These are phyloP conservation scores for Rostratula benghalensis DNA, from an alignment of 2,113 vertebrate species.

Conservation along the genomic window DNA sequence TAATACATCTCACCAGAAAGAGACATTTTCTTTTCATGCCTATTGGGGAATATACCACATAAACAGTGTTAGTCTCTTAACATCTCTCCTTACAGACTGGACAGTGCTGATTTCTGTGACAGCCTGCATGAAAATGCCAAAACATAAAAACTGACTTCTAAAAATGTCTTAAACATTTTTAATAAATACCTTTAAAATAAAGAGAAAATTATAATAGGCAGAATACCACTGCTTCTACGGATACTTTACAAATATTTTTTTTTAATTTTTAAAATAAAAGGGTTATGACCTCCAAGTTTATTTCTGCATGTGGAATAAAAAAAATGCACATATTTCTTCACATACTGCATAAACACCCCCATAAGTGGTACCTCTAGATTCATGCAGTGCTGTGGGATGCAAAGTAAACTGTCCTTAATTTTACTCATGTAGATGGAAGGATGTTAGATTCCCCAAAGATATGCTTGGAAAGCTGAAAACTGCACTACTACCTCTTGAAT, in stretches of 20 bases:
- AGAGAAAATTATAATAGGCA: not conserved
- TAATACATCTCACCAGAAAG: not conserved
- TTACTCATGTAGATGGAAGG: not conserved
- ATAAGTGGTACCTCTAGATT: not conserved
- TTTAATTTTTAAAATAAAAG: not conserved
- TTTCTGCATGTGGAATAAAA: not conserved
- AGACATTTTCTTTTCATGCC: not conserved
- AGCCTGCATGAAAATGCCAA: not conserved
- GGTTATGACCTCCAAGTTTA: not conserved
- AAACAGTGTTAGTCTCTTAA: not conserved
- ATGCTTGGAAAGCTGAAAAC: not conserved
- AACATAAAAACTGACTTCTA: not conserved
- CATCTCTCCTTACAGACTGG: not conserved
- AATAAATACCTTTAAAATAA: not conserved
- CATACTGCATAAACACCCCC: not conserved
- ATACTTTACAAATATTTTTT: accelerated
- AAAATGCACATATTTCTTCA: not conserved
- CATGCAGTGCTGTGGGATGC: not conserved
- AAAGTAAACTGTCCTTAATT: not conserved
- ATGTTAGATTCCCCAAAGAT: not conserved
- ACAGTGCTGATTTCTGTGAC: not conserved
- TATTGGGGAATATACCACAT: not conserved
- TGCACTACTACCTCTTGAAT: not conserved
- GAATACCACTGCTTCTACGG: not conserved
- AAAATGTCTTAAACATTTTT: not conserved